phyloP scores from a whole-genome alignment of 2,113 vertebrate genomes.

The Tyto alba region DNA sequence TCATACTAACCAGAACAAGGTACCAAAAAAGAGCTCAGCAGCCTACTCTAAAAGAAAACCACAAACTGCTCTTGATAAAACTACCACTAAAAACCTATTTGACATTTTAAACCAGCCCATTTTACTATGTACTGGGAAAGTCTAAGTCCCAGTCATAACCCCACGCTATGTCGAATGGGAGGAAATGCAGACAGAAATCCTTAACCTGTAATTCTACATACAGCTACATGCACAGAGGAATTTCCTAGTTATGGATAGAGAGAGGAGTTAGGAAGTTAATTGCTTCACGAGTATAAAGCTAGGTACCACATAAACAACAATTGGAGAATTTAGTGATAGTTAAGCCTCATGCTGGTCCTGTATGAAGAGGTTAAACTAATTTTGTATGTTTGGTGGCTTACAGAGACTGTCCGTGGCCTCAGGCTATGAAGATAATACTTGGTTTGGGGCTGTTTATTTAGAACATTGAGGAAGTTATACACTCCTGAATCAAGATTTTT shows the following conservation, averaged over 20 bases:
- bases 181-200: neutral
- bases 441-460: neutral
- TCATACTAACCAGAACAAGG: neutral
- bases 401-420: neutral
- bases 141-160: neutral
- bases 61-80: conserved; percentile 5
- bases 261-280: neutral
- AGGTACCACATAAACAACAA: neutral
- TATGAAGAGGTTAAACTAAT: neutral
- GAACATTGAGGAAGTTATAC: neutral
- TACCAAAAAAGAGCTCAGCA: neutral
- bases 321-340: neutral
- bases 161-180: neutral
- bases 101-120: neutral
- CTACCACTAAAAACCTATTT: neutral
- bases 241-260: neutral
- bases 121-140: neutral
- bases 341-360: neutral
- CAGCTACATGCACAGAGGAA: neutral
- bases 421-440: neutral
- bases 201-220: neutral
- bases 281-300: neutral
- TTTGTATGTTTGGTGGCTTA: neutral
- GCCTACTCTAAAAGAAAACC: neutral
- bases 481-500: neutral